Evolutionary conservation across 1,140 invertebrate genomes (phyloP).

Genomic region (Sitodiplosis mosellana): DNA sequence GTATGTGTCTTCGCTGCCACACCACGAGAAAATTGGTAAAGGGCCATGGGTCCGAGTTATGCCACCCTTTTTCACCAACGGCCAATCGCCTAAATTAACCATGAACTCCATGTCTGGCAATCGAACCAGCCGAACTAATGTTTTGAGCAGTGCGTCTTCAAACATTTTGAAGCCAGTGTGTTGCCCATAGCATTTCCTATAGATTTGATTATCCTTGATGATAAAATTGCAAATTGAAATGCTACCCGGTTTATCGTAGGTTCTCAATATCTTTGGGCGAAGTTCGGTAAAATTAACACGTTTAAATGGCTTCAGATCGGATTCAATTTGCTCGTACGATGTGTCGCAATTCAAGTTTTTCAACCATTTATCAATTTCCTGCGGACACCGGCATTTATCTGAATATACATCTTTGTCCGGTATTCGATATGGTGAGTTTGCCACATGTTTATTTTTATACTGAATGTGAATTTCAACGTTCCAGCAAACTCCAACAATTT

Average conservation of each 20-base stretch:
- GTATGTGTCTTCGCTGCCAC: constrained; percentile 61
- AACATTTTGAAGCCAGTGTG: constrained; percentile 95
- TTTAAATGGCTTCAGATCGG: constrained; percentile 52
- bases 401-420: constrained; percentile 45
- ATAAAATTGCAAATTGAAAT: constrained; percentile 84
- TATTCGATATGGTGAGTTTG: constrained; percentile 43
- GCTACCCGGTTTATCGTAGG: constrained; percentile 47
- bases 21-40: constrained; percentile 92
- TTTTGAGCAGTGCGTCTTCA: constrained; percentile 72
- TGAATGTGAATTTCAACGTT: constrained; percentile 50
- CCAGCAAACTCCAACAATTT: constrained; percentile 52
- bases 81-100: constrained; percentile 92
- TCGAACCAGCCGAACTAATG: constrained; percentile 59
- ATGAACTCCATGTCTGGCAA: constrained; percentile 83
- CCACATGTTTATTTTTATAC: constrained; percentile 45
- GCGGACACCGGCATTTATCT: constrained; percentile 74
- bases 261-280: constrained; percentile 36
- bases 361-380: constrained; percentile 44
- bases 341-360: constrained; percentile 43
- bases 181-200: constrained; percentile 79
- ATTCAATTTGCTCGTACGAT: constrained; percentile 48
- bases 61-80: constrained; percentile 38
- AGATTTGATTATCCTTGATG: constrained; percentile 69
- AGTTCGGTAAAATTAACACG: constrained; percentile 52
- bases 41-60: constrained; percentile 24